Evolutionary conservation across 2,888 invertebrate genomes (phyloP).

Genomic region (Drosophila mayaguana): DNA sequence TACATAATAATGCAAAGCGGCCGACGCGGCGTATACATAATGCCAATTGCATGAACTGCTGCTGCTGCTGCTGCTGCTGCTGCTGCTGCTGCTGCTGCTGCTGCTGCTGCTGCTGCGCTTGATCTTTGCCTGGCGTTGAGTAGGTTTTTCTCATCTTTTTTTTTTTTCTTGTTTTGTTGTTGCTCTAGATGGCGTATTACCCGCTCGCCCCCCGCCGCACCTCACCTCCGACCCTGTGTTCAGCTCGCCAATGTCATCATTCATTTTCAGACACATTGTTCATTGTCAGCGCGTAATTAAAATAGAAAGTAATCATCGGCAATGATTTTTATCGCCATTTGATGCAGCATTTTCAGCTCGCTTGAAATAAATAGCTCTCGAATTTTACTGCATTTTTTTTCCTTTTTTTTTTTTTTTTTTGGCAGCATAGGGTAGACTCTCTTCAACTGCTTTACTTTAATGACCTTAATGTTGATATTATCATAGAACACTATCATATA

Average conservation of each 20-base stretch:
- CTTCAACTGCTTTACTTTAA: background rate
- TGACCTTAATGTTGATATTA: too few relatives aligned
- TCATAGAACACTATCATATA: too few relatives aligned
- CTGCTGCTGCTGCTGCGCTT: constrained; percentile 16
- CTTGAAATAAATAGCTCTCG: background rate
- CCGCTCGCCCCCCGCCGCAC: background rate
- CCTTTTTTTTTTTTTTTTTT: background rate
- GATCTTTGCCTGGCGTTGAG: constrained; percentile 25
- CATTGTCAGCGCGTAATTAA: constrained; percentile 70
- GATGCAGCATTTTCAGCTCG: constrained; percentile 31
- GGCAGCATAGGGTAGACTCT: too few relatives aligned
- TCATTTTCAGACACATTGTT: constrained; percentile 51
- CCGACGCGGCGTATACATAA: constrained; percentile 46
- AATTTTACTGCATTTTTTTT: background rate
- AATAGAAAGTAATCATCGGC: constrained; percentile 60
- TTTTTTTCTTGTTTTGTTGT: background rate
- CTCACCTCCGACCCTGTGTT: background rate
- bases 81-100: too few relatives aligned
- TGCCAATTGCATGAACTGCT: constrained; percentile 34
- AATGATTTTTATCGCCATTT: constrained; percentile 28
- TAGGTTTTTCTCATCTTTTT: background rate
- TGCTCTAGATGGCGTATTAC: constrained; percentile 3
- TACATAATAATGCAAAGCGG: constrained; percentile 28
- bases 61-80: constrained; percentile 8
- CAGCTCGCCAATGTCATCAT: constrained; percentile 64